Evolutionary conservation across 2,888 invertebrate genomes (phyloP), one percentile per base, ranked within the genome.

Genomic region (Ectemnius lituratus): DNA sequence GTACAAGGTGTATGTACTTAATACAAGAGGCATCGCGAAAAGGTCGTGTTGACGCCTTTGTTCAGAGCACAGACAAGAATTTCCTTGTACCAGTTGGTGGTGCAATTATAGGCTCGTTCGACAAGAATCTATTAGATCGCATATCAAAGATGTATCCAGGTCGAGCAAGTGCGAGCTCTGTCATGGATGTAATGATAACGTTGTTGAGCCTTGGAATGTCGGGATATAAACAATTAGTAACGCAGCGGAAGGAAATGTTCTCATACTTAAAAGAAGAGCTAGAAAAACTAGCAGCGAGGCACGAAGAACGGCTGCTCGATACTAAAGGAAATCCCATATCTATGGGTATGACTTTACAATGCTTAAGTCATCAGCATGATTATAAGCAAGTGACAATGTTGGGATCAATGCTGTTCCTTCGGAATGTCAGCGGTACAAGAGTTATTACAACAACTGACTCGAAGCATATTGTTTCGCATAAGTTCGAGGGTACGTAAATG

Each of bases 61-160:
- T 97, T 45, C 96, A 97, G 89, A 96, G 96, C 86, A 94, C 95
- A 11, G 97, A 97, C 89, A 97, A 97, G 89, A 97, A 97, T 91
- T 94, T 97, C 75, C 90, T 96, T 91, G 96, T 97, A 27, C 97
- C 97, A 14, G 96, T 97, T 2, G 97, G 97, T 8, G 97, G 96
- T 1, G 94, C 96, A 14, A 92, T 96, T 61, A 94, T 97, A 69
- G 95, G 95, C 27, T 94, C 95, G 0, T 95, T 94, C 88, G 93
- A 95, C 86, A 92, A 93, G 78, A 90, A 91, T 46, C 89, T 94
- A 23, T 90, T 96, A 28, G 92, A 94, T 77, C 91, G 92, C 77
- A 93, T 97, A 78, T 93, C 95, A 46, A 94, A 94, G 89, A 93
- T 93, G 82, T 97, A 97, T 91, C 73, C 89, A 91, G 95, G 96